These are phyloP conservation scores for Anguilla rostrata DNA, from an alignment of 2,113 vertebrate genomes.

Conservation along the genomic window DNA sequence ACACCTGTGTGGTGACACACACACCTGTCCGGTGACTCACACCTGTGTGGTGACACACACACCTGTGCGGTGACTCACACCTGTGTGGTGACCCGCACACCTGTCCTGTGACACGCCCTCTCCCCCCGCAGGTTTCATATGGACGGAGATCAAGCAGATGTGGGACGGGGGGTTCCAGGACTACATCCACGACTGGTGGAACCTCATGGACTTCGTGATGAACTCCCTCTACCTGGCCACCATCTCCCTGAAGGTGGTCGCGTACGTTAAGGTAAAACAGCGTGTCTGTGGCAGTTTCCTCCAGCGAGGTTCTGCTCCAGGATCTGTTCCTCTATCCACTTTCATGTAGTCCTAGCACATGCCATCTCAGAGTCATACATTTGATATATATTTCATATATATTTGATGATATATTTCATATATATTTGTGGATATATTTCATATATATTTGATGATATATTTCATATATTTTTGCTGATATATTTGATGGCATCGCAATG, in stretches of 20 bases:
- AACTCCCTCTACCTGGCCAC: slow-evolving; percentile 98
- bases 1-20: too few species aligned
- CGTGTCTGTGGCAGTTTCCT: not conserved
- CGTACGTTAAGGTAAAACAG: slow-evolving; percentile 86
- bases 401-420: too few species aligned
- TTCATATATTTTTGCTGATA: not conserved
- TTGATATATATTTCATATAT: too few species aligned
- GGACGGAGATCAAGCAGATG: slow-evolving; percentile 99
- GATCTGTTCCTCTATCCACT: too few species aligned
- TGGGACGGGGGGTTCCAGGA: slow-evolving; percentile 98
- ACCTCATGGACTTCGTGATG: slow-evolving; percentile 99
- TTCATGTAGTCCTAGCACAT: too few species aligned
- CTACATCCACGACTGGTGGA: slow-evolving; percentile 99
- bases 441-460: too few species aligned
- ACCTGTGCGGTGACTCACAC: too few species aligned
- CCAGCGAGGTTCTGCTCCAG: too few species aligned
- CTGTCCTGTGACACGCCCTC: not conserved
- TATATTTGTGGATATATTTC: not conserved
- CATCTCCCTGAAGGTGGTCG: slow-evolving; percentile 96
- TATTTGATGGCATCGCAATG: not conserved
- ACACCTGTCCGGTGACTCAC: too few species aligned
- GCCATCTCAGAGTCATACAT: too few species aligned
- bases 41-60: not conserved
- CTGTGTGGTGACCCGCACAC: too few species aligned
- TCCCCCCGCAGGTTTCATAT: slow-evolving; percentile 85